Evolutionary conservation across 2,797 vertebrate genomes (phyloP), one percentile per base, ranked within the genome.

Genomic region (Sebastes diaconus): DNA sequence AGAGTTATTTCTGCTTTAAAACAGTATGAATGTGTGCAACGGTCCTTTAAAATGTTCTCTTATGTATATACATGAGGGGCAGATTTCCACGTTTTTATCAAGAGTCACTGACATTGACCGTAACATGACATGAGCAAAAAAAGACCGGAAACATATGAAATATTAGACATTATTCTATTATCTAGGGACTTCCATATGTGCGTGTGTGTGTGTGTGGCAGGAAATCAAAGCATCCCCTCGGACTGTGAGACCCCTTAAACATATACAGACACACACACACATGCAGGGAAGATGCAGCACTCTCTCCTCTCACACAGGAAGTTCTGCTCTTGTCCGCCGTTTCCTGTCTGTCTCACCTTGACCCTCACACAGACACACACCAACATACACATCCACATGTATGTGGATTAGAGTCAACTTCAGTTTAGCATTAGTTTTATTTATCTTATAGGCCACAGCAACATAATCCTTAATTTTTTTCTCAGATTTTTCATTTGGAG

Each of bases 251-350:
- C 64, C 74, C 63, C 57, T 68, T 65, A 78, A 73, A 75, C 20
- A 75, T 22, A 65, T 8, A 75, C 27, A 74, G 46, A 63, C n/a
- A 61, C 50, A 72, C 18, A 72, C 14, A 22, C 59, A 69, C 63
- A 75, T n/a, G 18, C 22, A 77, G 42, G 61, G 75, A 92, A 93
- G 81, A 92, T 92, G 80, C 78, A 68, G 39, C 63, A 69, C 67
- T 84, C 71, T 79, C 68, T 77, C 58, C 58, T 77, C 55, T 84
- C 79, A 79, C 87, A 88, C 88, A 92, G 95, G 94, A 95, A 92
- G 86, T 88, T 80, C 61, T 84, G 83, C 59, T 81, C 84, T 71
- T 77, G 80, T 93, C 65, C 55, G 0, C 68, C 30, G 59, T 68
- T 93, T 91, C 92, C 91, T 83, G 78, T 84, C 76, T 32, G 32